Evolutionary conservation across 1,140 invertebrate genomes (phyloP), one percentile per base, ranked within the genome.

Genomic region (Camponotus vicinus): DNA sequence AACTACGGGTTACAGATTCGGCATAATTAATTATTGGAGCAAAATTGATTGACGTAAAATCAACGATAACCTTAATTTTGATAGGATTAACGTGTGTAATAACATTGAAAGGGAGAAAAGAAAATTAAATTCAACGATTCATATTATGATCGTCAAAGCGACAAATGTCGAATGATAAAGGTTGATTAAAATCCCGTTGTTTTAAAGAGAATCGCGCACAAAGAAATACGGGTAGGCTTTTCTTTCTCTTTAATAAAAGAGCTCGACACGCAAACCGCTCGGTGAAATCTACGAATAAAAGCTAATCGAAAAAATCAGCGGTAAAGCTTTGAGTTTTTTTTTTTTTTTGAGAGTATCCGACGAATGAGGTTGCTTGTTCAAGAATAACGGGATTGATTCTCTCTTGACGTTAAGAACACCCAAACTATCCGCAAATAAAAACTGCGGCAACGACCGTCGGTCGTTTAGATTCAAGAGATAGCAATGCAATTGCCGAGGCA

Each of bases 391-490:
- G 40, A 3, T 45, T 40, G 13, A 40, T 0, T 67, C 8, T 45
- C 55, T 75, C 40, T n/a, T 37, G 13, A 52, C 3, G 40, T 32
- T 21, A 37, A 49, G 69, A 61, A 59, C 49, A 15, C 40, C 21
- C 27, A 82, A 83, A 83, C 73, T 59, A 82, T 73, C 21, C 3
- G 13, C 27, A 61, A 75, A 49, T 42, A 37, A 52, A 70, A 80
- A 45, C 21, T 55, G 27, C 49, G 55, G 13, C 57, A 83, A 61
- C 9, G 42, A 61, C 32, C 27, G 27, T 7, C 49, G 32, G 18
- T 83, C 79, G 69, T 83, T 83, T 49, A 75, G 79, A 83, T 83
- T 42, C 40, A 49, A 83, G 69, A 75, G 69, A 75, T 83, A 71
- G 7, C 21, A 45, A 45, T 45, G 42, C 42, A 45, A 45, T 45